Conservation (phyloP, 2,797 vertebrate genomes). For the Poecilia picta region DNA sequence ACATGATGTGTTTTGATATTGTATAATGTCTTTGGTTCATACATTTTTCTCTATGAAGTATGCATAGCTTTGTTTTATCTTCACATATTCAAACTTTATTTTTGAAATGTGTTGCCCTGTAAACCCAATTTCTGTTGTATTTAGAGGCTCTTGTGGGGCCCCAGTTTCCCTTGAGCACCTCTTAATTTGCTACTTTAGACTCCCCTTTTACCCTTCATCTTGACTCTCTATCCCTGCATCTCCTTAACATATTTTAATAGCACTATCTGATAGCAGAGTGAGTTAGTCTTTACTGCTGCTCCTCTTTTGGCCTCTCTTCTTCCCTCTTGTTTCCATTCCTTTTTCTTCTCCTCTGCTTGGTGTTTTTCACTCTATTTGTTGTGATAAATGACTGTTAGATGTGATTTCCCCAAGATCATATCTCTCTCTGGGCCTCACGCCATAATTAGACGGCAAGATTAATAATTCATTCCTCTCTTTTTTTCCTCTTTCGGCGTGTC, state of each 20-base stretch:
- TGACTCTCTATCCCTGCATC: constrained; percentile 53
- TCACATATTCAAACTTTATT: constrained; percentile 18
- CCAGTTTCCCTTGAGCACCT: constrained; percentile 50
- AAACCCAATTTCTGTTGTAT: constrained; percentile 53
- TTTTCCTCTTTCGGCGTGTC: constrained; percentile 36
- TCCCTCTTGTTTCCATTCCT: constrained; percentile 21
- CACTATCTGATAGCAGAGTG: constrained; percentile 34
- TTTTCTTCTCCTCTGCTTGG: constrained; percentile 50
- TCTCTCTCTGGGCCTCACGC: constrained; percentile 74
- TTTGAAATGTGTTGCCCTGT: constrained; percentile 37
- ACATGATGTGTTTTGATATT: background rate
- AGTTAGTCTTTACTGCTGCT: constrained; percentile 49
- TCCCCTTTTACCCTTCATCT: constrained; percentile 62
- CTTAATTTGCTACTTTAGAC: constrained; percentile 52
- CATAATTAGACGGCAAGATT: constrained; percentile 77
- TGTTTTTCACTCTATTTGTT: constrained; percentile 78
- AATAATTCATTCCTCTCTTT: constrained; percentile 74
- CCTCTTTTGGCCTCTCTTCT: constrained; percentile 27
- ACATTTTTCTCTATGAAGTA: background rate
- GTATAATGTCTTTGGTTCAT: background rate
- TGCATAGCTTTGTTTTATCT: background rate
- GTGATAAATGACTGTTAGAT: constrained; percentile 79
- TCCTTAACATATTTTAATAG: constrained; percentile 74
- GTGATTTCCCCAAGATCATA: constrained; percentile 77
- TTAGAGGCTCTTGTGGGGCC: constrained; percentile 32